These are phyloP conservation scores for Agonopterix heracliana DNA, from an alignment of 2,888 invertebrate species.

Conservation along the genomic window DNA sequence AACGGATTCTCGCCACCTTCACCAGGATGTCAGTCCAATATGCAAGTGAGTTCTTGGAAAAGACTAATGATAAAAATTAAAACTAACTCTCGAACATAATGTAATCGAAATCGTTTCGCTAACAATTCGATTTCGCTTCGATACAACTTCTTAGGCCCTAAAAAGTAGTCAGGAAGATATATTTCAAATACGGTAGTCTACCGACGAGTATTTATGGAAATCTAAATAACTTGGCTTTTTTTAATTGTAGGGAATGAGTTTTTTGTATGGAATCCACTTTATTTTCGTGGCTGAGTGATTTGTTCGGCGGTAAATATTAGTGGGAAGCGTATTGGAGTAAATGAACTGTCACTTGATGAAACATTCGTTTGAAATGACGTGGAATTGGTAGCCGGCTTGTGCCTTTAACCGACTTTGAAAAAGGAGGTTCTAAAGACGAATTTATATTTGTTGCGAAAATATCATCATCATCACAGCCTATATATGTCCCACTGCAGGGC, in stretches of 20 bases:
- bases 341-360: constrained; percentile 39
- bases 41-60: too few species aligned
- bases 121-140: not conserved
- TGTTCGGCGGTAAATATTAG: constrained; percentile 58
- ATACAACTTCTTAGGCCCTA: constrained; percentile 11
- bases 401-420: too few species aligned
- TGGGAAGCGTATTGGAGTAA: constrained; percentile 32
- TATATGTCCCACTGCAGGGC: too few species aligned
- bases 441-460: too few species aligned
- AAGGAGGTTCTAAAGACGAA: too few species aligned
- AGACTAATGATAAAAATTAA: too few species aligned
- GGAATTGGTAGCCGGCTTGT: not conserved
- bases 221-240: constrained; percentile 68
- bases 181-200: constrained; percentile 57
- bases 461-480: too few species aligned
- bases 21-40: too few species aligned
- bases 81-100: too few species aligned
- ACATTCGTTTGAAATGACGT: too few species aligned
- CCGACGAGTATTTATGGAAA: constrained; percentile 71
- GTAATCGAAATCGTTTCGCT: too few species aligned
- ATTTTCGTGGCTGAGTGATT: constrained; percentile 66
- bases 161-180: constrained; percentile 65
- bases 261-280: constrained; percentile 59
- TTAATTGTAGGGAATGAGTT: constrained; percentile 66
- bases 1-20: too few species aligned